Evolutionary conservation across 2,888 invertebrate species (phyloP), one percentile per base, ranked within the genome.

Genomic region (Protonemura montana): DNA sequence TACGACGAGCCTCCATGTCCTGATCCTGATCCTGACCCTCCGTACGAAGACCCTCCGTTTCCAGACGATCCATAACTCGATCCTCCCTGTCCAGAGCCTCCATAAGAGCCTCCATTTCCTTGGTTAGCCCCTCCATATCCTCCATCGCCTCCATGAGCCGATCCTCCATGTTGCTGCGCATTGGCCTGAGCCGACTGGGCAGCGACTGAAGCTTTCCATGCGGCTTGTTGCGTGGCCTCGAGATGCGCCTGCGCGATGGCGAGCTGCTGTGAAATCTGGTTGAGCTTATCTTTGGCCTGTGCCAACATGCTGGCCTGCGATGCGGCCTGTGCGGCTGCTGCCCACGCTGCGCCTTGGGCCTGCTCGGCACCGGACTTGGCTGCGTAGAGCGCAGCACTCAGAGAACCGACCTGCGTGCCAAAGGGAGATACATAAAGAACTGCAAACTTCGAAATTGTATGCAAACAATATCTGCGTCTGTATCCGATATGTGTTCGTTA

Each of bases 261-360:
- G 28, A 96, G 92, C 89, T 96, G 95, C 76, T 95, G 94, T 87
- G 94, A 94, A 26, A 95, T 92, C 0, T 95, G 92, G 87, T 94
- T 93, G 26, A 95, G 91, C 76, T 95, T 91, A 88, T 95, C 94
- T 88, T 95, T 93, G 0, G 96, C 95, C 21, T 95, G 94, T 5
- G 96, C 95, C 0, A 96, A 95, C 96, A 96, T 96, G 81, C 95
- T 94, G 30, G 95, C 95, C 89, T 96, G 96, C 0, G 96, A 95
- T 0, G 96, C 96, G 7, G 95, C 91, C 90, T 96, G 96, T 77
- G 95, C 95, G 0, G 95, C 94, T 0, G 96, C 95, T 89, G 95
- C 95, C 0, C 94, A 94, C 0, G 96, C 94, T 0, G 96, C 94
- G 89, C 95, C 95, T 87, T 94, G 94, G 0, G 96, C 95, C 89